Evolutionary conservation across 2,888 invertebrate species (phyloP).

Genomic region (Sthenelais limicola): DNA sequence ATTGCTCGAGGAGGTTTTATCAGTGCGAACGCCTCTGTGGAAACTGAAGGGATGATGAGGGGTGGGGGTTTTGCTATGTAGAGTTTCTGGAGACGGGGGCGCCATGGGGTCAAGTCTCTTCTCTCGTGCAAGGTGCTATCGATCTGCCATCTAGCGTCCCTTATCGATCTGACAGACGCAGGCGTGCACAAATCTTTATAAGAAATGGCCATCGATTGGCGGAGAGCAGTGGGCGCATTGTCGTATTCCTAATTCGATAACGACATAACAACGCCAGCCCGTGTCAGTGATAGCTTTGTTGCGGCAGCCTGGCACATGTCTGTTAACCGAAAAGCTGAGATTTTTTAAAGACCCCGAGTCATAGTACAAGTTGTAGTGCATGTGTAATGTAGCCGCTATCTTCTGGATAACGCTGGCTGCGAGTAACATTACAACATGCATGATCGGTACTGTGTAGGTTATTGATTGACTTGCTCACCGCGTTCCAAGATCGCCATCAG

Average conservation of each 20-base stretch:
- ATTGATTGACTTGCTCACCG: too few relatives aligned
- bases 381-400: too few relatives aligned
- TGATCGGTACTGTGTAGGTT: too few relatives aligned
- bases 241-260: slow-evolving; percentile 19
- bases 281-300: slow-evolving; percentile 5
- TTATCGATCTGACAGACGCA: slow-evolving; percentile 12
- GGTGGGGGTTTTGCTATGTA: neutral
- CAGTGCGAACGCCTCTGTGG: neutral
- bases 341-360: too few relatives aligned
- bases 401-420: too few relatives aligned
- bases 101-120: neutral
- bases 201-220: slow-evolving; percentile 30
- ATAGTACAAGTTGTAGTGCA: too few relatives aligned
- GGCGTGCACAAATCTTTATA: slow-evolving; percentile 14
- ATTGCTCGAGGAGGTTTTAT: neutral
- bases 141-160: slow-evolving; percentile 28
- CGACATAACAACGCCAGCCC: slow-evolving; percentile 3
- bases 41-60: neutral
- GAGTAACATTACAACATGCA: too few relatives aligned
- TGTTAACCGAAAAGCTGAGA: neutral
- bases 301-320: slow-evolving; percentile 12
- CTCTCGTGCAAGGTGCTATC: slow-evolving; percentile 12
- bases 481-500: too few relatives aligned
- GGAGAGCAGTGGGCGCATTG: slow-evolving; percentile 30
- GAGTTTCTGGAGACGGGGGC: slow-evolving; percentile 11